Evolutionary conservation across 2,797 vertebrate genomes (phyloP), one percentile per base, ranked within the genome.

Genomic region (Bradypodion pumilum): DNA sequence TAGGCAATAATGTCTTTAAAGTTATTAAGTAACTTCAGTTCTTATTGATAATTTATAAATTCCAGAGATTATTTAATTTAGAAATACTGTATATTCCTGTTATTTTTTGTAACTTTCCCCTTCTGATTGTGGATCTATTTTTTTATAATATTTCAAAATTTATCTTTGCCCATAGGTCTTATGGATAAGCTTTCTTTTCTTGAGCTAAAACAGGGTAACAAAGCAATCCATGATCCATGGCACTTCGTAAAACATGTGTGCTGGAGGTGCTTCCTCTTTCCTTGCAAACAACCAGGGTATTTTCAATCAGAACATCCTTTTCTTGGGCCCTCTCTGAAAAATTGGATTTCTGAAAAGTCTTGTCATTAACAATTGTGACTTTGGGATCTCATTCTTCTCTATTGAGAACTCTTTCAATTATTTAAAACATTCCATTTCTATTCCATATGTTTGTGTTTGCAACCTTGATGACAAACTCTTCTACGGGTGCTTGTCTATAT

Each of bases 161-260:
- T 49, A 7, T 32, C 29, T 9, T 63, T 27, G 25, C 21, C 56
- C 32, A 52, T 25, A 63, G 32, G 32, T 32, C 37, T 10, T 76
- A 81, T 77, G 73, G 65, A 72, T 49, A 83, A 32, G 19, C 16
- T 27, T 69, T 72, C 72, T 35, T 60, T 83, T 44, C 65, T 83
- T 69, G 42, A 75, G 78, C 60, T 49, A 59, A 77, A 85, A 85
- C 79, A 85, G 84, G 84, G 79, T 85, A 85, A 70, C n/a, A 23
- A 75, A 85, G 65, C 79, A 85, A 81, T 81, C 65, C 74, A 84
- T 40, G 4, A 78, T 77, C 65, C 66, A 65, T 52, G 27, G 37
- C 63, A 60, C 37, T 77, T 69, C 32, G 46, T 60, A 69, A 83
- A 56, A 56, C 32, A 60, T 37, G 35, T 77, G 29, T 60, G 12